phyloP scores from a whole-genome alignment of 2,113 vertebrate species.

The Meriones unguiculatus region DNA sequence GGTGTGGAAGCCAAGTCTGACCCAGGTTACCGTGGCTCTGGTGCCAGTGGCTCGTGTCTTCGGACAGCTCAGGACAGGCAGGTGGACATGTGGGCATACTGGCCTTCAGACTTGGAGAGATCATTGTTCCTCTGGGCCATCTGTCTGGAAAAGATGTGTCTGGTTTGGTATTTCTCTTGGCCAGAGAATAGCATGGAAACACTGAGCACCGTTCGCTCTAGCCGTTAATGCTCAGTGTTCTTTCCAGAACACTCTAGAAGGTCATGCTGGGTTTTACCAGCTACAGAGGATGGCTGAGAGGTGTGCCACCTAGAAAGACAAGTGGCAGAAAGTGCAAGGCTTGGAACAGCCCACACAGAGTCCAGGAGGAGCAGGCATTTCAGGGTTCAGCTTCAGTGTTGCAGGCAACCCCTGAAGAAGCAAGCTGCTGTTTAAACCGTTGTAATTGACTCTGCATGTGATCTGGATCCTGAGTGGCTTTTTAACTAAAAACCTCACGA shows the following conservation, averaged over 20 bases:
- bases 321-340: background rate
- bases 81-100: background rate
- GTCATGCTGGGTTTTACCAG: constrained; percentile 79
- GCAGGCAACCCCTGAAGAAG: background rate
- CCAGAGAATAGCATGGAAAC: constrained; percentile 83
- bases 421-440: constrained; percentile 13
- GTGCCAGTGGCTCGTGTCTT: background rate
- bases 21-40: background rate
- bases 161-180: constrained; percentile 77
- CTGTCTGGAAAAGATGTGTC: constrained; percentile 78
- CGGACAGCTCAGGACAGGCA: background rate
- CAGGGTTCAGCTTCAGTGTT: background rate
- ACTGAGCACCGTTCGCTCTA: constrained; percentile 80
- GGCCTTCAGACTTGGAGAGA: background rate
- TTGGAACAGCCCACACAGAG: background rate
- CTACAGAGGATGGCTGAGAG: constrained; percentile 40
- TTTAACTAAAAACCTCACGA: constrained; percentile 49
- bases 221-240: constrained; percentile 80
- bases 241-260: constrained; percentile 82
- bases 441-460: constrained; percentile 46
- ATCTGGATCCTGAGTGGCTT: constrained; percentile 12
- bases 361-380: background rate
- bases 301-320: constrained; percentile 56
- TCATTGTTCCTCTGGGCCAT: constrained; percentile 58
- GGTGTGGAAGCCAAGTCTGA: background rate